A percentile compares a stretch with the other conserved stretches of the same genome.
Evolutionary conservation across 2,888 invertebrate species (phyloP).

Genomic region (Mamestra brassicae): DNA sequence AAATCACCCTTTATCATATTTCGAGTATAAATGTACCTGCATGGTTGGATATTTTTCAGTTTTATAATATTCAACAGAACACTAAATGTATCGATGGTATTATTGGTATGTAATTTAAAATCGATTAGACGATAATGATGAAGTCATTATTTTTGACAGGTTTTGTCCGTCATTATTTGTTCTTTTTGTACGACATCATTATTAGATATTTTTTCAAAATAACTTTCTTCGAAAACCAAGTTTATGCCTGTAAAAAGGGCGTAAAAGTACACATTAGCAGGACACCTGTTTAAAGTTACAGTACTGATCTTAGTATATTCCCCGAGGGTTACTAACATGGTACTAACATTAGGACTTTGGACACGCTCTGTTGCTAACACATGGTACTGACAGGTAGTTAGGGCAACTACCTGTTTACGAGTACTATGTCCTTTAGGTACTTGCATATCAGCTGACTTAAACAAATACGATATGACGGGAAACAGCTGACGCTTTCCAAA

Average conservation of each 20-base stretch:
- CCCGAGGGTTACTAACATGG: neutral
- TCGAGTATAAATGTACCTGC: neutral
- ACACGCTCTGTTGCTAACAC: constrained; percentile 1
- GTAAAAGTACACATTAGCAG: neutral
- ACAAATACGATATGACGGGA: constrained; percentile 1
- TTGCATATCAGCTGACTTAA: neutral
- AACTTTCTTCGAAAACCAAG: neutral
- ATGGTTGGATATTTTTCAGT: neutral
- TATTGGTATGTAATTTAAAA: constrained; percentile 16
- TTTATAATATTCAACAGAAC: neutral
- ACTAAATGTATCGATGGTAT: neutral
- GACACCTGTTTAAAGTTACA: neutral
- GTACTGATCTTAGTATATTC: neutral
- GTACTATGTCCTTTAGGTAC: neutral
- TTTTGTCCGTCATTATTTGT: too few species aligned
- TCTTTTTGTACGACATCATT: too few species aligned
- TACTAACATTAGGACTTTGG: constrained; percentile 13
- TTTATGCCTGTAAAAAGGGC: neutral
- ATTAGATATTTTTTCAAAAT: neutral
- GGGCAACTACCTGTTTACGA: constrained; percentile 9
- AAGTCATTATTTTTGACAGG: neutral
- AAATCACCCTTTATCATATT: neutral
- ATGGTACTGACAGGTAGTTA: constrained; percentile 23
- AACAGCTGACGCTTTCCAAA: neutral
- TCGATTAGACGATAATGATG: constrained; percentile 11